Evolutionary conservation across 2,888 invertebrate genomes (phyloP).

Genomic region (Masnerella sp.): DNA sequence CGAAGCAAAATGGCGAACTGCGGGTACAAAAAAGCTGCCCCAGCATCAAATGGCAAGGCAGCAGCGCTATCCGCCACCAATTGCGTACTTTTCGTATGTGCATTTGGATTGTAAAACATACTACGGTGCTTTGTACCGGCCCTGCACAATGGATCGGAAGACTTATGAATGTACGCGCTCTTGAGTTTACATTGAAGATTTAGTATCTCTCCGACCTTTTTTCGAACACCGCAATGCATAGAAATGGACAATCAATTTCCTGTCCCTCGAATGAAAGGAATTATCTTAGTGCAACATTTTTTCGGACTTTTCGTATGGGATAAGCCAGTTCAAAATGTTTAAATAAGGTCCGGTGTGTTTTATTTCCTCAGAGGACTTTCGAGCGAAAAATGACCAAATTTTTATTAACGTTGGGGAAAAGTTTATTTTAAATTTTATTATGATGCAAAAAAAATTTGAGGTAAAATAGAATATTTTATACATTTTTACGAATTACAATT

Average conservation of each 20-base stretch:
- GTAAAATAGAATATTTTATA: too few relatives aligned
- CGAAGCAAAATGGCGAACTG: slow-evolving; percentile 61
- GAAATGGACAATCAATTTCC: slow-evolving; percentile 69
- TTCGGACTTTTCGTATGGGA: background rate
- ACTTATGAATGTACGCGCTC: slow-evolving; percentile 70
- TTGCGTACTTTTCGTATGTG: slow-evolving; percentile 65
- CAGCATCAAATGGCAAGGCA: slow-evolving; percentile 59
- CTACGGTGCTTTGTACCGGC: slow-evolving; percentile 62
- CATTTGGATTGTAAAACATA: slow-evolving; percentile 68
- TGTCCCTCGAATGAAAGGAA: slow-evolving; percentile 10
- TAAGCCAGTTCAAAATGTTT: too few relatives aligned
- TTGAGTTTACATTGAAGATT: slow-evolving; percentile 74
- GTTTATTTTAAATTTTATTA: too few relatives aligned
- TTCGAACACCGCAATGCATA: slow-evolving; percentile 61
- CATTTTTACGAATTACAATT: too few relatives aligned
- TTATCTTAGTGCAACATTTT: slow-evolving; percentile 28
- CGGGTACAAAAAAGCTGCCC: slow-evolving; percentile 60
- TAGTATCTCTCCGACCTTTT: slow-evolving; percentile 63
- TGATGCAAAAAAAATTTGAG: too few relatives aligned
- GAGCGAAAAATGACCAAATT: too few relatives aligned
- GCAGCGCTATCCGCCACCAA: slow-evolving; percentile 58
- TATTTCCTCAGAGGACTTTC: too few relatives aligned
- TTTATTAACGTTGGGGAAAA: too few relatives aligned
- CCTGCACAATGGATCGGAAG: slow-evolving; percentile 55
- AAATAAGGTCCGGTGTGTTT: too few relatives aligned